Percentiles rank a stretch among this genome's conserved stretches.
Evolutionary conservation across 2,888 invertebrate species (phyloP).

Genomic region (Parthenolecanium corni): DNA sequence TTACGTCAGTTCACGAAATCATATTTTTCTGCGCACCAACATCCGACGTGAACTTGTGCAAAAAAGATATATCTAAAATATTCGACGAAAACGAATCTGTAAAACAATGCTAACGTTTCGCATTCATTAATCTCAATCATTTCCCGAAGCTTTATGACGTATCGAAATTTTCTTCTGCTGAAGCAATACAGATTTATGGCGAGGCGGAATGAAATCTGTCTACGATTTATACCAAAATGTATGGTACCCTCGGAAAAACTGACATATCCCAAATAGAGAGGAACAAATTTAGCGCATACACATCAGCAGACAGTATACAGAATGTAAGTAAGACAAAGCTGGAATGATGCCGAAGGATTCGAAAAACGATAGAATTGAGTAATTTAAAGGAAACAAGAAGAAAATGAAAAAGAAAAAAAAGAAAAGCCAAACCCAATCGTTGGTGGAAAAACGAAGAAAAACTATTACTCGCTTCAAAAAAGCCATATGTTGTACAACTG

Average conservation of each 20-base stretch:
- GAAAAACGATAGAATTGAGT: not conserved
- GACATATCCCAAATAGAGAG: too few relatives aligned
- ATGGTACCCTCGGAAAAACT: too few relatives aligned
- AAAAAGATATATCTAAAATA: too few relatives aligned
- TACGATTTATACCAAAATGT: too few relatives aligned
- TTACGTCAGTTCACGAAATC: too few relatives aligned
- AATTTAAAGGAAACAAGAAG: slow-evolving; percentile 11
- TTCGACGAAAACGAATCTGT: not conserved
- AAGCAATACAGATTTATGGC: not conserved
- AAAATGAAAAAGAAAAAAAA: slow-evolving; percentile 5
- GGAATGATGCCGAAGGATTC: not conserved
- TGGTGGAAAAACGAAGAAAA: not conserved
- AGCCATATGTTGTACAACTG: not conserved
- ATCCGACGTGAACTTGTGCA: not conserved
- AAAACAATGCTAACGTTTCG: too few relatives aligned
- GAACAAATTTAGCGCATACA: too few relatives aligned
- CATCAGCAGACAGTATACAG: too few relatives aligned
- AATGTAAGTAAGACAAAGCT: not conserved
- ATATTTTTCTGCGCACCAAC: not conserved
- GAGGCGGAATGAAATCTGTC: too few relatives aligned
- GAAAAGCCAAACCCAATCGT: not conserved
- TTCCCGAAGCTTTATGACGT: slow-evolving; percentile 2
- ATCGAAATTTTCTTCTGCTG: not conserved
- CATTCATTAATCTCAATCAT: slow-evolving; percentile 13
- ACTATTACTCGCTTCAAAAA: not conserved